phyloP scores from a whole-genome alignment of 2,113 vertebrate genomes.

The Plecotus auritus region DNA sequence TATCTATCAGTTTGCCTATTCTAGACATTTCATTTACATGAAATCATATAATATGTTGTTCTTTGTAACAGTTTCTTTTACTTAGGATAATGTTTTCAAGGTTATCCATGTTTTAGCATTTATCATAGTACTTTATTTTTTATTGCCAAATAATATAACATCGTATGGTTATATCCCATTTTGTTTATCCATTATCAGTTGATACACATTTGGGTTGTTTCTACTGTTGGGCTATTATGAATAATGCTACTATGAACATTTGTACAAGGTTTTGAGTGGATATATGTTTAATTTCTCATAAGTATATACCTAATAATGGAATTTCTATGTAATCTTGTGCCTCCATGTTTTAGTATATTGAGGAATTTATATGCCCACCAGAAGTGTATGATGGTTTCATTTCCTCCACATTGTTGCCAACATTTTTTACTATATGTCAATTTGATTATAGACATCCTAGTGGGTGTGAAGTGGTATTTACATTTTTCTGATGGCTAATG shows the following conservation, averaged over 20 bases:
- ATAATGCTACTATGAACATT: background rate
- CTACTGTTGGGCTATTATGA: background rate
- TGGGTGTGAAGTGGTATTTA: background rate
- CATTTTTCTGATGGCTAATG: background rate
- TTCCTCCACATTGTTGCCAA: background rate
- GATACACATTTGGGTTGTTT: background rate
- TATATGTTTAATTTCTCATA: background rate
- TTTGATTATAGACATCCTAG: background rate
- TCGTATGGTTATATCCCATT: background rate
- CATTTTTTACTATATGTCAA: background rate
- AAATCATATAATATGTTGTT: background rate
- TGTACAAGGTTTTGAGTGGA: background rate
- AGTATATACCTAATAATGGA: background rate
- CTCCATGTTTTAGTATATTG: background rate
- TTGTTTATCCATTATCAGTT: background rate
- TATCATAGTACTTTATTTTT: background rate
- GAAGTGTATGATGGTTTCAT: background rate
- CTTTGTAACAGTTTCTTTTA: constrained; percentile 22
- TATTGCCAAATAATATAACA: background rate
- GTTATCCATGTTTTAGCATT: background rate
- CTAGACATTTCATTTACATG: background rate
- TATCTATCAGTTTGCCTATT: background rate
- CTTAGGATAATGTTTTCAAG: background rate
- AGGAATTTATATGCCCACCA: background rate
- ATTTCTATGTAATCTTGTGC: background rate